Conservation (phyloP, 2,888 invertebrate genomes). For the Griposia aprilina region DNA sequence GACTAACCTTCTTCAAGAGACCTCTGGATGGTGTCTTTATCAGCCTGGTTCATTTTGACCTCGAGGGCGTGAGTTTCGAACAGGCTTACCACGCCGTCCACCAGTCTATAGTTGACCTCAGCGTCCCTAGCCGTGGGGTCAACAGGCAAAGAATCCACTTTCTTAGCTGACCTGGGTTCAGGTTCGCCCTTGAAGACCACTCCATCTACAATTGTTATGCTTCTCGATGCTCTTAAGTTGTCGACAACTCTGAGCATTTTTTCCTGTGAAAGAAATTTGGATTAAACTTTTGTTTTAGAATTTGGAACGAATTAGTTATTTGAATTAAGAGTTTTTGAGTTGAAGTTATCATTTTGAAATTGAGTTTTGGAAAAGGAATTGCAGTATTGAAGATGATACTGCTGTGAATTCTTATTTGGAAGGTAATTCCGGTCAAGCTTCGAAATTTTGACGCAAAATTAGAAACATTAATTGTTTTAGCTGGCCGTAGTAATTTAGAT, state of each 20-base stretch:
- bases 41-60: slow-evolving; percentile 94
- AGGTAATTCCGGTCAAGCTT: background rate
- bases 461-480: slow-evolving; percentile 31
- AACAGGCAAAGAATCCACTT: slow-evolving; percentile 92
- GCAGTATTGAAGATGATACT: background rate
- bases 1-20: slow-evolving; percentile 95
- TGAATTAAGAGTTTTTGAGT: background rate
- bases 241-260: slow-evolving; percentile 93
- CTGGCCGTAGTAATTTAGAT: slow-evolving; percentile 36
- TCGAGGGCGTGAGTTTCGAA: slow-evolving; percentile 95
- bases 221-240: slow-evolving; percentile 83
- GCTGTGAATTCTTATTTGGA: background rate
- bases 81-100: slow-evolving; percentile 94
- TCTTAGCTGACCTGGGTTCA: slow-evolving; percentile 87
- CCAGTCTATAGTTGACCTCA: slow-evolving; percentile 93
- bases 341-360: background rate
- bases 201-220: slow-evolving; percentile 92
- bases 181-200: slow-evolving; percentile 91
- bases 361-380: background rate
- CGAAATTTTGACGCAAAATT: slow-evolving; percentile 2
- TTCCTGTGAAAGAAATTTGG: slow-evolving; percentile 88
- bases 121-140: slow-evolving; percentile 93
- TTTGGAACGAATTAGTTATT: background rate
- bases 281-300: slow-evolving; percentile 35
- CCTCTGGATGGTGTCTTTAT: slow-evolving; percentile 93